phyloP scores from a whole-genome alignment of 2,797 vertebrate species.

The Schizopygopsis pylzovi region DNA sequence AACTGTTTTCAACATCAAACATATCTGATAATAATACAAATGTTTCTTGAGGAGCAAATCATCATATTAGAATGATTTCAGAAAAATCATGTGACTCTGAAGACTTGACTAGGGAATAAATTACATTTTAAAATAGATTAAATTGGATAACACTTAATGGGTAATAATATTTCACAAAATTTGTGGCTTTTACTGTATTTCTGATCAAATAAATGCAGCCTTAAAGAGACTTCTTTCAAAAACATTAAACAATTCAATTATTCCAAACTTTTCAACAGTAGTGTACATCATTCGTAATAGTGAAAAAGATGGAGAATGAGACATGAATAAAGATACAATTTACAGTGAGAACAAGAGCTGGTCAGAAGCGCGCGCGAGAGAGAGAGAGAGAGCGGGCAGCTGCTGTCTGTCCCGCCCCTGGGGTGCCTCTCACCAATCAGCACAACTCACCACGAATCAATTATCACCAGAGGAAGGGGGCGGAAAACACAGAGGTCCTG shows the following conservation, averaged over 20 bases:
- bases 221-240: neutral
- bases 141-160: neutral
- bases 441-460: conserved; percentile 83
- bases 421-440: conserved; percentile 87
- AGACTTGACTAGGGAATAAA: neutral
- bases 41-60: neutral
- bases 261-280: neutral
- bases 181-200: neutral
- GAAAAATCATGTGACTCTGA: neutral
- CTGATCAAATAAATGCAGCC: neutral
- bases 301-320: neutral
- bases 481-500: conserved; percentile 78
- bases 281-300: neutral
- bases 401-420: conserved; percentile 76
- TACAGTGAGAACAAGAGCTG: neutral
- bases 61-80: neutral
- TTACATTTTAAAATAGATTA: neutral
- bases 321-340: neutral
- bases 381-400: conserved; percentile 65
- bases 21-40: neutral
- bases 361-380: conserved; percentile 27
- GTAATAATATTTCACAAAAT: neutral
- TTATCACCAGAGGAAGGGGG: conserved; percentile 87
- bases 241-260: neutral
- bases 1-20: neutral